These are phyloP conservation scores for Drosophila helvetica DNA, from an alignment of 2,888 invertebrate species.

Conservation along the genomic window DNA sequence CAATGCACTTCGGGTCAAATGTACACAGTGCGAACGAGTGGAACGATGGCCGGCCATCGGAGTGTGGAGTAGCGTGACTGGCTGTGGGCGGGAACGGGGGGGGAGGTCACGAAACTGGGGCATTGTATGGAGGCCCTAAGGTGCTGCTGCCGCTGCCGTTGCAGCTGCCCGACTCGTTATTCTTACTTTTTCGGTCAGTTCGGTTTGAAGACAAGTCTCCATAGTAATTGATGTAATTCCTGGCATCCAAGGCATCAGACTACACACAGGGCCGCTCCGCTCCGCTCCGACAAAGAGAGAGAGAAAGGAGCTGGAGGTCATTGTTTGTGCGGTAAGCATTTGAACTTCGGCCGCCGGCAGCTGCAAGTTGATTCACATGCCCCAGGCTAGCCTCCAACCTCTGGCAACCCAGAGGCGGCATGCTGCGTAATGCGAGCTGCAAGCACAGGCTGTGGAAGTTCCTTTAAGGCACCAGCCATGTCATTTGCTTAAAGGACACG, in stretches of 20 bases:
- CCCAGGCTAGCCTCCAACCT: conserved; percentile 26
- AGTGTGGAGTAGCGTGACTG: conserved; percentile 14
- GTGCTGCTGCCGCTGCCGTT: conserved; percentile 35
- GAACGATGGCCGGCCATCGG: conserved; percentile 11
- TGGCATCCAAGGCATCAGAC: conserved; percentile 69
- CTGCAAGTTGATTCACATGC: conserved; percentile 34
- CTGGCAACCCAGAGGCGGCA: conserved; percentile 6
- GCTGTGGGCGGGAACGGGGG: background rate
- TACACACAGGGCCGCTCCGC: conserved; percentile 44
- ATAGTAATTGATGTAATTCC: conserved; percentile 75
- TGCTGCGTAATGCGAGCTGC: conserved; percentile 8
- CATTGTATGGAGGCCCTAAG: conserved; percentile 59
- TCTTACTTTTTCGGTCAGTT: conserved; percentile 74
- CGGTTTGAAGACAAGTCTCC: conserved; percentile 69
- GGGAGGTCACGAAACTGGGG: conserved; percentile 25
- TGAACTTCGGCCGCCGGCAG: conserved; percentile 9
- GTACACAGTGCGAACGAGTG: conserved; percentile 46
- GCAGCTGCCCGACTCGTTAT: conserved; percentile 59
- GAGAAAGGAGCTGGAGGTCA: conserved; percentile 23
- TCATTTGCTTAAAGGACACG: background rate
- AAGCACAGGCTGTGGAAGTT: conserved; percentile 2
- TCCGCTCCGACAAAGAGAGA: background rate
- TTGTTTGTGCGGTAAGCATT: conserved; percentile 38
- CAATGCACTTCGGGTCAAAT: conserved; percentile 79
- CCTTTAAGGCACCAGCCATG: background rate